Base-by-base conservation (phyloP, 2,797 vertebrate genomes). In the Psittacula echo region DNA sequence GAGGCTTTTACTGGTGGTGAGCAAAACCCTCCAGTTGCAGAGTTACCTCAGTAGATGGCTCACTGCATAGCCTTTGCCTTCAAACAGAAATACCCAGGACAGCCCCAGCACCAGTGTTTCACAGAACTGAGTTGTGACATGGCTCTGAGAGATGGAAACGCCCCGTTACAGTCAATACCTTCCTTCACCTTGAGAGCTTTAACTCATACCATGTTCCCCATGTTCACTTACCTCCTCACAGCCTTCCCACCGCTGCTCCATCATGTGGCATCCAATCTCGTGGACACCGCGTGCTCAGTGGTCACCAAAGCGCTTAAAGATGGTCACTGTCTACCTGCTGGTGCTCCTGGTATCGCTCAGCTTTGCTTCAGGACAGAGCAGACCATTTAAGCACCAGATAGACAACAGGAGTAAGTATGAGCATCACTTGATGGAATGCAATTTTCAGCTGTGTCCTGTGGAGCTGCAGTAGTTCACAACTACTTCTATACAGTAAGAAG, bases 361-460 rank as follows among this genome's bases (percentile, higher is more conserved):
- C 92, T 92, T 98, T 92, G 97, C 97, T 83, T 95, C 97, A 68
- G 98, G 97, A 64, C 98, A 98, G 82, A 96, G 94, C 97, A 98
- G 98, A 90, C 98, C 98, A 4, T 97, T 98, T 94, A 98, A 98
- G 95, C 98, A 99, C 95, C 98, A 99, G 61, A 98, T 99, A 82
- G 98, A 99, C 97, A 99, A 99, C 97, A 99, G 99, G 98, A 99
- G 99, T 99, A 98, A 98, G 97, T 96, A 92, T 11, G 37, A 75
- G 17, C 20, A 77, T 84, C 80, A 86, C 85, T 74, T 71, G 83
- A 21, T 2, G 18, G 19, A 7, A n/a, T 5, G 50, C 0, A 9
- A 34, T 68, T 90, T 95, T 75, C 53, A 87, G 27, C 50, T 56
- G 13, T 24, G 10, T 30, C 76, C 50, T 54, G 26, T 19, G 72